phyloP scores from a whole-genome alignment of 2,888 invertebrate species.

The Apodemia duryi region DNA sequence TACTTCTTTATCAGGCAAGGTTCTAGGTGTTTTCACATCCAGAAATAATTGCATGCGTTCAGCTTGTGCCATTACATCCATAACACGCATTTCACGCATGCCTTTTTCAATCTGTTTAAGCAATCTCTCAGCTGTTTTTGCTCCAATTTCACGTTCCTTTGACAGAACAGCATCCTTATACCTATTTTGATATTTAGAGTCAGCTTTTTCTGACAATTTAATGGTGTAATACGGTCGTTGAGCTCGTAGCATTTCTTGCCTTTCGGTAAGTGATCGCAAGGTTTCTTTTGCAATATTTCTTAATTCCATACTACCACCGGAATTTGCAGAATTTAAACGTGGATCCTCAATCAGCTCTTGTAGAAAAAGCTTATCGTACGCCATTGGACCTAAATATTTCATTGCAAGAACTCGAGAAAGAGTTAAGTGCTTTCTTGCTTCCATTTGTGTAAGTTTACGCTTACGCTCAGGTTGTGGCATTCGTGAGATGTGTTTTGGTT shows the following conservation, averaged over 20 bases:
- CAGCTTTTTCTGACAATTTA: conserved; percentile 63
- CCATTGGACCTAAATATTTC: conserved; percentile 73
- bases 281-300: conserved; percentile 50
- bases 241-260: conserved; percentile 66
- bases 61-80: conserved; percentile 62
- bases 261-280: conserved; percentile 53
- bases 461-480: conserved; percentile 54
- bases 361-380: conserved; percentile 69
- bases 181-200: conserved; percentile 59
- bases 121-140: conserved; percentile 55
- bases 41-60: conserved; percentile 70
- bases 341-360: conserved; percentile 53
- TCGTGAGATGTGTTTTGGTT: conserved; percentile 50
- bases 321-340: conserved; percentile 60
- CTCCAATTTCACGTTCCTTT: conserved; percentile 60
- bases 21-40: conserved; percentile 59
- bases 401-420: conserved; percentile 65
- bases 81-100: conserved; percentile 51
- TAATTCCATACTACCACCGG: conserved; percentile 50
- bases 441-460: conserved; percentile 63
- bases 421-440: conserved; percentile 57
- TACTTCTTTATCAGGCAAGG: conserved; percentile 61
- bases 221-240: conserved; percentile 69
- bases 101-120: conserved; percentile 57
- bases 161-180: conserved; percentile 55